A percentile compares a stretch with the other conserved stretches of the same genome.
Conservation (phyloP, 1,140 invertebrate species). For the Ctenoplectra terminalis region DNA sequence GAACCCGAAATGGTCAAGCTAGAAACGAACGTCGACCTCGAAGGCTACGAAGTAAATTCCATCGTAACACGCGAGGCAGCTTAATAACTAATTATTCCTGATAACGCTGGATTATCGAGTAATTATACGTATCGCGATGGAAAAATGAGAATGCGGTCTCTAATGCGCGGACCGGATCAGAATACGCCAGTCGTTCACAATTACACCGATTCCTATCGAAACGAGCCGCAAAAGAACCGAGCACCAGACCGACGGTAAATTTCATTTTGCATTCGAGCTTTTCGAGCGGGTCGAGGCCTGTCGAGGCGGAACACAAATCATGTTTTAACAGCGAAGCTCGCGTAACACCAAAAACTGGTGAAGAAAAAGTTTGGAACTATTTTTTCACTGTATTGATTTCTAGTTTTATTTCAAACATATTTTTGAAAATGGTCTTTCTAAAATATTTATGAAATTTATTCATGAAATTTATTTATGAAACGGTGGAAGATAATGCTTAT, state of each 20-base stretch:
- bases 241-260: not conserved
- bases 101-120: slow-evolving; percentile 60
- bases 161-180: slow-evolving; percentile 39
- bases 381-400: too few species aligned
- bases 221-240: not conserved
- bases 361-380: not conserved
- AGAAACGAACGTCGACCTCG: not conserved
- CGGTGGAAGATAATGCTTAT: not conserved
- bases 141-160: slow-evolving; percentile 29
- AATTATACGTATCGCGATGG: slow-evolving; percentile 50
- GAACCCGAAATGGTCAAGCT: not conserved
- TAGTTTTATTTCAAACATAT: too few species aligned
- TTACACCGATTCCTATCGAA: slow-evolving; percentile 55
- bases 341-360: not conserved
- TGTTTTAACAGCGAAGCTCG: not conserved
- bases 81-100: slow-evolving; percentile 59
- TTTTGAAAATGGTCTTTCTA: too few species aligned
- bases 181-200: slow-evolving; percentile 42
- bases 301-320: not conserved
- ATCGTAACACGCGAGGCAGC: slow-evolving; percentile 51
- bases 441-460: not conserved
- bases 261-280: not conserved
- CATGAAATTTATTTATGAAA: not conserved
- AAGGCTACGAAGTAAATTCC: slow-evolving; percentile 14
- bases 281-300: not conserved